Base-by-base conservation (phyloP, 2,113 vertebrate species). In the Pseudorasbora parva region DNA sequence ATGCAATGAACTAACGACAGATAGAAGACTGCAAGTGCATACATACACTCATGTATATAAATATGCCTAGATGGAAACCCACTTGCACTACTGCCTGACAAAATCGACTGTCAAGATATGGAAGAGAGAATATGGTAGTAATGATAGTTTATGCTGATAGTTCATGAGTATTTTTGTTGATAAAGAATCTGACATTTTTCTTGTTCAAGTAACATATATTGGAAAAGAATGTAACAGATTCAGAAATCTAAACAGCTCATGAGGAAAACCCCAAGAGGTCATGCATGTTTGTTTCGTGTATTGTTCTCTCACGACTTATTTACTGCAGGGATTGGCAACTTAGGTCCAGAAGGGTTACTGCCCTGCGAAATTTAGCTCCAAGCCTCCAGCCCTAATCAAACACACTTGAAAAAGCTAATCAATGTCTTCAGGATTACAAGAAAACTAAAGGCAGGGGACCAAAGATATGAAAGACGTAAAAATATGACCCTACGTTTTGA, bases 1-100 rank as follows among this genome's bases (percentile, higher is more conserved):
- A 57, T 56, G 19, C 9, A 76, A 76, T 3, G 73, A 76, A 54
- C 51, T 57, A 56, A 30, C n/a, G 74, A 76, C 30, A 76, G 74
- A 76, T 23, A 14, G 72, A n/a, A 56, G 49, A 17, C 59, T 41
- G 41, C 25, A 54, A 51, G 23, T 30, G 75, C 49, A 73, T 54
- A 47, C 27, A 64, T 37, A 49, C 43, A 81, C 62, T 19, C 5
- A 41, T 4, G 43, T 33, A 78, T 54, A 66, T 47, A 51, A 62
- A 77, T 49, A 77, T 56, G 60, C 37, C 68, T n/a, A 21, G 14
- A 72, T 19, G 7, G 49, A 77, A 60, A 9, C 4, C 10, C n/a
- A 72, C 30, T 43, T 47, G 69, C 30, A 78, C 17, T 74, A 78
- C 27, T 49, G 62, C 25, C 37, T 59, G 54, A 73, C n/a, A 60